These are phyloP conservation scores for Mastacembelus armatus DNA, from an alignment of 2,797 vertebrate genomes.

Conservation along the genomic window DNA sequence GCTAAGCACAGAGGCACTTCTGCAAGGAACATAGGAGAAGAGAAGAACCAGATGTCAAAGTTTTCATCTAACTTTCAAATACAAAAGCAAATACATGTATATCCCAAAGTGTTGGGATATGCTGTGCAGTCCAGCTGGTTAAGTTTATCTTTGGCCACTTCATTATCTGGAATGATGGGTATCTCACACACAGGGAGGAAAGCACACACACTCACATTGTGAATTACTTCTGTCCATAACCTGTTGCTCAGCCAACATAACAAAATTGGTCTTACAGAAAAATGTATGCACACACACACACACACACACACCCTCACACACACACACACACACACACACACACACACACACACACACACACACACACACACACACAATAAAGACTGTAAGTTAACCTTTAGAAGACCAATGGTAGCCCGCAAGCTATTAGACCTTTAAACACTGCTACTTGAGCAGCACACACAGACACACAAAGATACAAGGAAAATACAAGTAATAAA, in stretches of 20 bases:
- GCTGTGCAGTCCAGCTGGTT: background rate
- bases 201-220: background rate
- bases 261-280: slow-evolving; percentile 22
- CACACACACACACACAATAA: slow-evolving; percentile 16
- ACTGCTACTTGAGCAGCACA: slow-evolving; percentile 20
- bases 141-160: slow-evolving; percentile 32
- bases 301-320: background rate
- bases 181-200: slow-evolving; percentile 8
- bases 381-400: slow-evolving; percentile 63
- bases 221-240: slow-evolving; percentile 35
- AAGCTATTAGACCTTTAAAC: slow-evolving; percentile 65
- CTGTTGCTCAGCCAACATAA: slow-evolving; percentile 25
- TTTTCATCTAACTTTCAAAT: background rate
- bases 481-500: no score
- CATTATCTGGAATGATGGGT: slow-evolving; percentile 20
- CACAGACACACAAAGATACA: background rate
- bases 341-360: background rate
- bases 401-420: slow-evolving; percentile 41
- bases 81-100: slow-evolving; percentile 5
- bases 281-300: slow-evolving; percentile 15
- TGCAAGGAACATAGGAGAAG: background rate
- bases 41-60: background rate
- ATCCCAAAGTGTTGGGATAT: slow-evolving; percentile 4
- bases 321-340: background rate
- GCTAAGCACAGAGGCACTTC: background rate